Evolutionary conservation across 2,113 vertebrate genomes (phyloP), one percentile per base, ranked within the genome.

Genomic region (Centropus bengalensis): DNA sequence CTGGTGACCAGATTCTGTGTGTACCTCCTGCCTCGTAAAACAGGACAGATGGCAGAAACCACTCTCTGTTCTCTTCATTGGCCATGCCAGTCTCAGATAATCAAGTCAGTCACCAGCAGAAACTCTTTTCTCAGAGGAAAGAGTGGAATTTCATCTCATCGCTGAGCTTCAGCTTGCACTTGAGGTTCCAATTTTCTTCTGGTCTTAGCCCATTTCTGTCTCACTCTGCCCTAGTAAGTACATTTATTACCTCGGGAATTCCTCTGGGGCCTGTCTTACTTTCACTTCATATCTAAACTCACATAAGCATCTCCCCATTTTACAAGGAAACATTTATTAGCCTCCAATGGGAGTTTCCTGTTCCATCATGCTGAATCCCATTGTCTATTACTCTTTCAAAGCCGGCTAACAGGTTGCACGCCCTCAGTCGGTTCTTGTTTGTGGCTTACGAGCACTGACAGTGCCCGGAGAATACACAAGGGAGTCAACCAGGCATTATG

Each of bases 241-340:
- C 93, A 82, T 94, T 95, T 97, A 95, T 94, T 96, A 93, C 86
- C 88, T 96, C 76, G 82, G 66, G 67, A 91, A 94, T 93, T 91
- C 94, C 93, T 88, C 69, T 58, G 86, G 89, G 95, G 91, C 58
- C 94, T 92, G 94, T 76, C 94, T 96, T 84, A 97, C 93, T 97
- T 97, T 95, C 92, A 88, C 92, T 93, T 95, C 88, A 33, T 96
- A 93, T 91, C 91, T 96, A 86, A 83, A 96, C 77, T 95, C 90
- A 58, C 76, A 95, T 56, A 82, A 91, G 82, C 83, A 91, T 84
- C 91, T 91, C 92, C 68, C 88, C 66, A 54, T 95, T 96, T 94
- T 89, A 96, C 82, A 90, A 92, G 95, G 68, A 94, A 95, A 93
- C 62, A 51, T 94, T 94, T 91, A 90, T 77, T 86, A 93, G 90